Conservation (phyloP, 92 coral and sea anemone genomes). For the Epizoanthus scotinus region DNA sequence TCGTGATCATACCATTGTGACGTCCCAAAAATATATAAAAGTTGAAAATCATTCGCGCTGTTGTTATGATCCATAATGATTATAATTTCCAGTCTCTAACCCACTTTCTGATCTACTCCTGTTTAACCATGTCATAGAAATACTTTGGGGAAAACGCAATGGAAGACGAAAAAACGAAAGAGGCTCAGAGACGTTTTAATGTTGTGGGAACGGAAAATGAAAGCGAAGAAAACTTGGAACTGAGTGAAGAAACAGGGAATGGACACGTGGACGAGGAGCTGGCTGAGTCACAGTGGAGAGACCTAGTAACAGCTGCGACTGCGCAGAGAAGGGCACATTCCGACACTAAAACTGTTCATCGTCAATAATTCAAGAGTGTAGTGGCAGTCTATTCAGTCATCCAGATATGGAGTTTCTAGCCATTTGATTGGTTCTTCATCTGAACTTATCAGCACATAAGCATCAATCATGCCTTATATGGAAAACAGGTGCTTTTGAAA, state of each 20-base stretch:
- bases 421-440: too few relatives aligned
- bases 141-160: slow-evolving; percentile 11
- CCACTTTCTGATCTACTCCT: too few relatives aligned
- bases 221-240: background rate
- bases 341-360: background rate
- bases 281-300: background rate
- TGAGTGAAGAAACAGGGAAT: background rate
- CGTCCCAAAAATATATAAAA: too few relatives aligned
- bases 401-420: background rate
- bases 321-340: background rate
- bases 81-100: too few relatives aligned
- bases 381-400: background rate
- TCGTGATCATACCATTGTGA: too few relatives aligned
- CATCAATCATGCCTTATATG: too few relatives aligned
- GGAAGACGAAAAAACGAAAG: background rate
- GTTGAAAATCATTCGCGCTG: too few relatives aligned
- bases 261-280: background rate
- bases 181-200: background rate
- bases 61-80: too few relatives aligned
- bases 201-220: background rate
- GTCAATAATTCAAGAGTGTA: background rate
- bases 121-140: background rate
- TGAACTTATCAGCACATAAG: too few relatives aligned
- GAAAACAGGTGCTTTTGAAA: too few relatives aligned
- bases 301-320: background rate